Percentiles rank a stretch among this genome's conserved stretches.
These are phyloP conservation scores for Oreohelix idahoensis DNA, from an alignment of 1,140 invertebrate genomes.

Conservation along the genomic window DNA sequence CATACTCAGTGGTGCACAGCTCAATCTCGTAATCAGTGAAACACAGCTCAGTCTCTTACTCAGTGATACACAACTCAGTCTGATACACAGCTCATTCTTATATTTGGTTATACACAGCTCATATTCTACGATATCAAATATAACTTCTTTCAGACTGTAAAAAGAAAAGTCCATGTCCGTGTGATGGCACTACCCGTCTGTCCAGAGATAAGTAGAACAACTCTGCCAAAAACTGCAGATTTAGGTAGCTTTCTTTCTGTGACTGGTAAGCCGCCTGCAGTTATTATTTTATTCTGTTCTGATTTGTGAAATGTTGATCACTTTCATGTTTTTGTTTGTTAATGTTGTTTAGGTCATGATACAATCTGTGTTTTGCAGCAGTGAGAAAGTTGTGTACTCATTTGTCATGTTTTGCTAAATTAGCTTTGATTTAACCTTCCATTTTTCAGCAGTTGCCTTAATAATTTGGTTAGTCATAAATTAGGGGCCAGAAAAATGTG, in stretches of 20 bases:
- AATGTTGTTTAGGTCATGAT: neutral
- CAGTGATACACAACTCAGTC: too few relatives aligned
- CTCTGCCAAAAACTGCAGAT: conserved; percentile 80
- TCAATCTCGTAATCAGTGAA: too few relatives aligned
- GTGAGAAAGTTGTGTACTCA: too few relatives aligned
- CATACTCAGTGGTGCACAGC: too few relatives aligned
- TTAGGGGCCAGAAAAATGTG: too few relatives aligned
- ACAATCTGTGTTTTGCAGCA: too few relatives aligned
- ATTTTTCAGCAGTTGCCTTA: too few relatives aligned
- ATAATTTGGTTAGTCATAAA: too few relatives aligned
- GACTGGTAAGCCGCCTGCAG: conserved; percentile 55
- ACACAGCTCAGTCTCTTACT: too few relatives aligned
- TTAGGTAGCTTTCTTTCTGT: conserved; percentile 78
- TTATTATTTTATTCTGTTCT: neutral
- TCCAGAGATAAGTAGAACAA: conserved; percentile 71
- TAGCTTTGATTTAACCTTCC: too few relatives aligned
- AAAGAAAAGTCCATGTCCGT: conserved; percentile 80
- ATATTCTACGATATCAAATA: neutral
- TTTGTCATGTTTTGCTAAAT: too few relatives aligned
- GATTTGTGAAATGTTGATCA: neutral
- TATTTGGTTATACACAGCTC: neutral
- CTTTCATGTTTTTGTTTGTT: neutral
- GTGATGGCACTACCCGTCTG: conserved; percentile 73
- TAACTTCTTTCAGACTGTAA: conserved; percentile 72
- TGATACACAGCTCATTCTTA: neutral